Evolutionary conservation across 2,797 vertebrate species (phyloP).

Genomic region (Cyclopterus lumpus): DNA sequence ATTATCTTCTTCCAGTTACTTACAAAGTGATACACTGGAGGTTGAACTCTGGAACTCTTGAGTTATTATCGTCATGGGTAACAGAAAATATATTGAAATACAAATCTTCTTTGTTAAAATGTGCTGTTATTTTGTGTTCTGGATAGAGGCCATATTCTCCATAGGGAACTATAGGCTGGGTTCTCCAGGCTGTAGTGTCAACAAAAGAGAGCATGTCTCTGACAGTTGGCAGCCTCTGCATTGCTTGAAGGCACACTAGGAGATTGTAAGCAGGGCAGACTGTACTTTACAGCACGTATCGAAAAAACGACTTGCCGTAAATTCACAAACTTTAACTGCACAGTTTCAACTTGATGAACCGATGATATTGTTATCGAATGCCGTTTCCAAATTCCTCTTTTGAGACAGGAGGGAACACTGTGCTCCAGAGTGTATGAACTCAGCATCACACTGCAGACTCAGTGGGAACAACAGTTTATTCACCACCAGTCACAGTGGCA

Average conservation of each 20-base stretch:
- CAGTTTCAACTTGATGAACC: constrained; percentile 5
- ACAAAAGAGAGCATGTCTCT: background rate
- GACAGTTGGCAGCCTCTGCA: background rate
- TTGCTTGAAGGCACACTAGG: background rate
- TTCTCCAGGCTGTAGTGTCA: background rate
- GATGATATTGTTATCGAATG: background rate
- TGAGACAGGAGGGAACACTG: background rate
- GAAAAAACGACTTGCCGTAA: background rate
- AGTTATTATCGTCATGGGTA: background rate
- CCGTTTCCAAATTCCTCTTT: constrained; percentile 3
- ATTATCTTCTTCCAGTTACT: background rate
- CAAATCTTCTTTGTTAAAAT: too few relatives aligned
- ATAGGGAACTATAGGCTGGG: background rate
- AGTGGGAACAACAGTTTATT: background rate
- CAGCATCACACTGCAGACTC: background rate
- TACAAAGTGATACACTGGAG: background rate
- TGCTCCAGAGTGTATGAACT: background rate
- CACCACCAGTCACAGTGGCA: background rate
- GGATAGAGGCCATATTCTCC: background rate
- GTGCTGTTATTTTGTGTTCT: background rate
- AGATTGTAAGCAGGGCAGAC: background rate
- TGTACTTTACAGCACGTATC: background rate
- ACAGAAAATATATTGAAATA: background rate
- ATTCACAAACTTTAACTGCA: background rate
- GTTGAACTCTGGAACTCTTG: background rate